A percentile compares a stretch with the other conserved stretches of the same genome.
phyloP scores from a whole-genome alignment of 2,888 invertebrate species.

The Heterodera filipjevi region DNA sequence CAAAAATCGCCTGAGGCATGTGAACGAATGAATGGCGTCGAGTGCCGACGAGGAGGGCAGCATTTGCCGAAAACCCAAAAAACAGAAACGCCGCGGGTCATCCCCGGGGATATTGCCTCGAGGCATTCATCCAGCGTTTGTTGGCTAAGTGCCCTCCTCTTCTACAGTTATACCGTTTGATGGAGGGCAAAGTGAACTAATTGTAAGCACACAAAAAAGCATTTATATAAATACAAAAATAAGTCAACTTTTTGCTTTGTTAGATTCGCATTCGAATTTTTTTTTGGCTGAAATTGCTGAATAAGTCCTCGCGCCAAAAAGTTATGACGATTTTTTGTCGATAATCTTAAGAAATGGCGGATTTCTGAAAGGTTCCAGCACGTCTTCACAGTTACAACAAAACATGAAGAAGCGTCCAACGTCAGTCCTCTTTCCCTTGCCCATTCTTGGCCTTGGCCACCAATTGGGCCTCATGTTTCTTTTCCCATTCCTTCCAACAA shows the following conservation, averaged over 20 bases:
- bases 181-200: not conserved
- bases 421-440: not conserved
- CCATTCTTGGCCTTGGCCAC: not conserved
- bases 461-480: not conserved
- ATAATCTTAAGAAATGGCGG: no score
- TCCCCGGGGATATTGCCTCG: not conserved
- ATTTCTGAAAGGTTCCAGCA: no score
- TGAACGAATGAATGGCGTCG: not conserved
- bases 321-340: no score
- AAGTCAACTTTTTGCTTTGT: no score
- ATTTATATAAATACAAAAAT: no score
- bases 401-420: not conserved
- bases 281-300: no score
- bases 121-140: not conserved
- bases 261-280: no score
- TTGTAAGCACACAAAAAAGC: no score
- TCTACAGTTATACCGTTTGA: not conserved
- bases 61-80: not conserved
- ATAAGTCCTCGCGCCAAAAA: no score
- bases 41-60: not conserved
- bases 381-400: no score
- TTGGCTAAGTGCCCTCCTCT: not conserved
- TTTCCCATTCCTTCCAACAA: not conserved
- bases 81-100: not conserved
- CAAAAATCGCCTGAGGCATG: conserved; percentile 6